A percentile compares a stretch with the other conserved stretches of the same genome.
Evolutionary conservation across 2,888 invertebrate genomes (phyloP).

Genomic region (Standfussiana lucernea): DNA sequence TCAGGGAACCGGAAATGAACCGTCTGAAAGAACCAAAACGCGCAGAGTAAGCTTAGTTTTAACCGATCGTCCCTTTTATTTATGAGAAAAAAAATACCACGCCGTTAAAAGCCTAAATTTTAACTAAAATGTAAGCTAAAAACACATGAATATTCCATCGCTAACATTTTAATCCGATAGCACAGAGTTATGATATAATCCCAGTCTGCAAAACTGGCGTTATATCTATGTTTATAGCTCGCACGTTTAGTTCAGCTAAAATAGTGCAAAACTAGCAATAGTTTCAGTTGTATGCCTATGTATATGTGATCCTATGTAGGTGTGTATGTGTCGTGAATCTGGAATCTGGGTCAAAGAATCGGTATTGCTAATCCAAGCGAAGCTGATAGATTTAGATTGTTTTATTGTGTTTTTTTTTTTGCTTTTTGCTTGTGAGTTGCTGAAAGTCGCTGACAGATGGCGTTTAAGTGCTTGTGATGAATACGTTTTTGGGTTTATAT

Average conservation of each 20-base stretch:
- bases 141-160: slow-evolving; percentile 50
- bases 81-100: not conserved
- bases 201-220: slow-evolving; percentile 39
- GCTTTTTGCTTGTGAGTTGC: not conserved
- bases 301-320: not conserved
- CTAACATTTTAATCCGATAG: slow-evolving; percentile 62
- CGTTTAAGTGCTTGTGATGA: rapidly evolving
- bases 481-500: not conserved
- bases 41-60: not conserved
- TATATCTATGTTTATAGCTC: slow-evolving; percentile 35
- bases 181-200: slow-evolving; percentile 59
- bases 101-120: slow-evolving; percentile 6
- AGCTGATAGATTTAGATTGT: slow-evolving; percentile 22
- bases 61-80: not conserved
- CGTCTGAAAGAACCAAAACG: not conserved
- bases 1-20: not conserved
- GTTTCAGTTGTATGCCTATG: slow-evolving; percentile 25
- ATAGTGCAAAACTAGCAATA: slow-evolving; percentile 34
- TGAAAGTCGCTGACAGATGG: not conserved
- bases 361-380: slow-evolving; percentile 8
- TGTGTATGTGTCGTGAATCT: slow-evolving; percentile 17
- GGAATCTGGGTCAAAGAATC: slow-evolving; percentile 50
- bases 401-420: not conserved
- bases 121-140: slow-evolving; percentile 36
- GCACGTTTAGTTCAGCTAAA: slow-evolving; percentile 41